Percentiles rank a stretch among this genome's conserved stretches.
Evolutionary conservation across 2,113 vertebrate species (phyloP).

Genomic region (Struthidea cinerea): DNA sequence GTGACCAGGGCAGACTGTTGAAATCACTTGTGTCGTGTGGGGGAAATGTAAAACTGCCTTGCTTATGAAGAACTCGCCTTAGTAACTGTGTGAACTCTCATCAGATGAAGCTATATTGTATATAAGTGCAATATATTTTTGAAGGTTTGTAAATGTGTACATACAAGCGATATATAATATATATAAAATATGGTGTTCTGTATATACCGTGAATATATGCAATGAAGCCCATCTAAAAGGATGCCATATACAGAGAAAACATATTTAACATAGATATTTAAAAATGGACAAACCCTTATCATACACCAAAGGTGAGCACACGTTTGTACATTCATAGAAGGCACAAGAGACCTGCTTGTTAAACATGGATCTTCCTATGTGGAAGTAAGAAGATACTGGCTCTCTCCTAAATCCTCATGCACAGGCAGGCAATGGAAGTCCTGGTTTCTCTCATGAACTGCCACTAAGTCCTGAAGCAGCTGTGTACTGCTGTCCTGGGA

Average conservation of each 20-base stretch:
- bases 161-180: constrained; percentile 71
- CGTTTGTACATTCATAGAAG: not conserved
- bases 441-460: not conserved
- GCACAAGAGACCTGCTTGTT: not conserved
- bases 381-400: not conserved
- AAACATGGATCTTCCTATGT: not conserved
- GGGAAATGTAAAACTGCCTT: constrained; percentile 49
- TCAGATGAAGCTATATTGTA: constrained; percentile 66
- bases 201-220: constrained; percentile 47
- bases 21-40: constrained; percentile 19
- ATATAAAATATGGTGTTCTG: constrained; percentile 61
- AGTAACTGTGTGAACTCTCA: constrained; percentile 42
- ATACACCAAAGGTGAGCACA: constrained; percentile 10
- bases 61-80: constrained; percentile 65
- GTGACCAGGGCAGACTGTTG: constrained; percentile 11
- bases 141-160: constrained; percentile 80
- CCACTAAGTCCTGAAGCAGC: not conserved
- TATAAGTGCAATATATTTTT: constrained; percentile 77
- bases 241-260: constrained; percentile 14
- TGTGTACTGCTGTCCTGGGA: not conserved
- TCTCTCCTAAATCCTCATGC: not conserved
- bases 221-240: constrained; percentile 31
- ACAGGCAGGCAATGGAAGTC: not conserved
- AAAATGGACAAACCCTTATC: not conserved
- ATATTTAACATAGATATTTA: constrained; percentile 48